A percentile compares a stretch with the other conserved stretches of the same genome.
Conservation (phyloP, 2,888 invertebrate genomes). For the Epinotia ramella region DNA sequence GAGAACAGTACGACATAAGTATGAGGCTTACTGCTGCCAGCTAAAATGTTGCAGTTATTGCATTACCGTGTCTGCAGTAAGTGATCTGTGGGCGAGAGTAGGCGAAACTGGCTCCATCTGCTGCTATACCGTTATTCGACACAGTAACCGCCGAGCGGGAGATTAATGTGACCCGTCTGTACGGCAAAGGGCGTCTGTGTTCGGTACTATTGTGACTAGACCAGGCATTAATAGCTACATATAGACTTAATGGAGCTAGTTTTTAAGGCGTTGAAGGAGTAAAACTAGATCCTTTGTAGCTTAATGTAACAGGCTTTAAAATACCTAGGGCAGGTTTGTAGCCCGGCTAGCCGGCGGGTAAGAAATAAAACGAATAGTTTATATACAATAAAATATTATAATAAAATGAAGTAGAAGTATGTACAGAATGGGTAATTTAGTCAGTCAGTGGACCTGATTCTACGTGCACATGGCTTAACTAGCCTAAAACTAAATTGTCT, state of each 20-base stretch:
- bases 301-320: too few species aligned
- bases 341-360: too few species aligned
- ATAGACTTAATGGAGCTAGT: not conserved
- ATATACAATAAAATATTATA: too few species aligned
- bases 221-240: not conserved
- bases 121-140: constrained; percentile 76
- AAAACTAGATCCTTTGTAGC: not conserved
- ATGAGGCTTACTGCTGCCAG: too few species aligned
- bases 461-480: too few species aligned
- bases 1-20: too few species aligned
- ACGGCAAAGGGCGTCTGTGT: constrained; percentile 49
- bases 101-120: constrained; percentile 77
- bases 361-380: too few species aligned
- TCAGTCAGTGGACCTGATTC: too few species aligned
- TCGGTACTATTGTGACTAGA: constrained; percentile 13
- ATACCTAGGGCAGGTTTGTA: too few species aligned
- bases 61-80: constrained; percentile 51
- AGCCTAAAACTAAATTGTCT: too few species aligned
- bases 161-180: constrained; percentile 80
- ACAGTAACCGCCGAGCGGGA: constrained; percentile 78
- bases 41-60: not conserved
- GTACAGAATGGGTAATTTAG: too few species aligned
- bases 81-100: constrained; percentile 69
- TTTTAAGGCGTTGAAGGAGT: not conserved
- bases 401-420: too few species aligned